Evolutionary conservation across 2,113 vertebrate genomes (phyloP).

Genomic region (Apaloderma vittatum): DNA sequence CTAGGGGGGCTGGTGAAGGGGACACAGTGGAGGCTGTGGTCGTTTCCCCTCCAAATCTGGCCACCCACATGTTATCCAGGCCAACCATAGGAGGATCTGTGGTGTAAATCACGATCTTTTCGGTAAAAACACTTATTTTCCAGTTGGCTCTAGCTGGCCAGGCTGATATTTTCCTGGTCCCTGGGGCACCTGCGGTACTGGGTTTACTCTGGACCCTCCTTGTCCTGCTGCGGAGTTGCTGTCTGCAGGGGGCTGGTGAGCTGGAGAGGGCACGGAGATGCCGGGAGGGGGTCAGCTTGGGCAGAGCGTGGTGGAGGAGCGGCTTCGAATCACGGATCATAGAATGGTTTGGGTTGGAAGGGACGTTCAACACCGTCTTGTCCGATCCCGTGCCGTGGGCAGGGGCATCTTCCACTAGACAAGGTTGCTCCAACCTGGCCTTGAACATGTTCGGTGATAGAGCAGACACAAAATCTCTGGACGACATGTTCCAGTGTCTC

Average conservation of each 20-base stretch:
- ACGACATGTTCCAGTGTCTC: no score
- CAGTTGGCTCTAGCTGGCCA: no score
- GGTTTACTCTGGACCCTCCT: neutral
- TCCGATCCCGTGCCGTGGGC: neutral
- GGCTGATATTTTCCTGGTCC: no score
- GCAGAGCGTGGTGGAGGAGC: no score
- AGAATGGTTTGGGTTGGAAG: neutral
- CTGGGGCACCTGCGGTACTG: no score
- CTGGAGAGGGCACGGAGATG: neutral
- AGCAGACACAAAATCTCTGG: no score
- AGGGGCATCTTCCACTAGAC: neutral
- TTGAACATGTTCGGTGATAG: no score
- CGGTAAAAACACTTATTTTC: no score
- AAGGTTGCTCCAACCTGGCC: neutral
- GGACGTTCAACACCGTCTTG: fast-evolving
- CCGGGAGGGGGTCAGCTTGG: neutral
- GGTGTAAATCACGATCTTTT: no score
- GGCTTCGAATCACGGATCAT: neutral
- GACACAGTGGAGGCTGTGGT: fast-evolving
- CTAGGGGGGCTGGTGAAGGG: no score
- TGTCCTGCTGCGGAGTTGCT: neutral
- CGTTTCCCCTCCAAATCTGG: neutral
- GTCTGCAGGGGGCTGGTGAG: neutral
- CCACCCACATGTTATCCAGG: no score
- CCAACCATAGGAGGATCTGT: no score